Base-by-base conservation (phyloP, 2,888 invertebrate genomes). In the Iselma pallidipennis region DNA sequence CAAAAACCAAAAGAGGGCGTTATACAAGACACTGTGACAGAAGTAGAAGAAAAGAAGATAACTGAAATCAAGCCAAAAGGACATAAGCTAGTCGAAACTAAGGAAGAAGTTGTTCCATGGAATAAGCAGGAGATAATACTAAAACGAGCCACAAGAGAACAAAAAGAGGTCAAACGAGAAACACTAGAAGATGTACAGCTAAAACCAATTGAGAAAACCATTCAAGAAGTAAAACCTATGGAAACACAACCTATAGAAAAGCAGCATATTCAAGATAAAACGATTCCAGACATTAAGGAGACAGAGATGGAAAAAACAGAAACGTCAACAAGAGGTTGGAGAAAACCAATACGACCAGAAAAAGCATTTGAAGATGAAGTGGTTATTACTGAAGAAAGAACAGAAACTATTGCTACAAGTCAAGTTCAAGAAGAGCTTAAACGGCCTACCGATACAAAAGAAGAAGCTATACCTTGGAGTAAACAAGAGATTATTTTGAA, bases 401-500 rank as follows among this genome's bases (percentile, higher is more conserved):
- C n/a, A 29, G 10, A n/a, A 37, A 33, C 14, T 51, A 29, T n/a
- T n/a, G 28, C 45, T 37, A 57, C n/a, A 64, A 54, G 45, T 49
- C 12, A 33, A 59, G 16, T n/a, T n/a, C 53, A 33, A 28, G 29
- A 54, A 29, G 25, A 14, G 1, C 12, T 19, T 16, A 42, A 53
- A 42, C 42, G n/a, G 9, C 23, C 2, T 37, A 14, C 7, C 14
- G 16, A 28, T 28, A 4, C 26, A 12, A n/a, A 5, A 7, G 61
- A 65, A 61, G 65, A 59, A 1, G 19, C 5, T 28, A 48, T 63
- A 65, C 85, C 86, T n/a, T 87, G 87, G 87, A 91, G 86, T 10
- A 86, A 90, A 73, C 88, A 91, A 79, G 83, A 84, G 61, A 82
- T 86, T 21, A 79, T 75, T 33, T 72, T 87, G 14, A 87, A 85